Evolutionary conservation across 64 coral and sea anemone genomes (phyloP).

Genomic region (Montipora cactus): DNA sequence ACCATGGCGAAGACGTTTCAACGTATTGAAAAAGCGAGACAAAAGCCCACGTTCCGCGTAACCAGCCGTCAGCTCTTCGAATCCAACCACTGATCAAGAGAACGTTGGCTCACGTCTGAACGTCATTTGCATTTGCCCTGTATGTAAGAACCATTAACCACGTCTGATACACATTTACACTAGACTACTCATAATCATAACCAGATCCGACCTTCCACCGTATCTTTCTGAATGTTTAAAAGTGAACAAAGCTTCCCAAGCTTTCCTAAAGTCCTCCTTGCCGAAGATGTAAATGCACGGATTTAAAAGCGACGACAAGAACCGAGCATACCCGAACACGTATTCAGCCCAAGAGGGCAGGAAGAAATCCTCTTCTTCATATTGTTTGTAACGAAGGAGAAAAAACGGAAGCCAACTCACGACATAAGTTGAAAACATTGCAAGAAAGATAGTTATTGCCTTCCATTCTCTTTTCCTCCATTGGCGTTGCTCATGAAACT

Average conservation of each 20-base stretch:
- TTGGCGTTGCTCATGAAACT: neutral
- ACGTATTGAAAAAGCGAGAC: too few species aligned
- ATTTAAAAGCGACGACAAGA: conserved; percentile 72
- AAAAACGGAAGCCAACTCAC: conserved; percentile 73
- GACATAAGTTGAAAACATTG: conserved; percentile 43
- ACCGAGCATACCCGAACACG: conserved; percentile 67
- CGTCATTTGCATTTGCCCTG: too few species aligned
- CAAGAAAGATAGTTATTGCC: conserved; percentile 56
- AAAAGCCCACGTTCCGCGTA: too few species aligned
- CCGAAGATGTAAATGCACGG: conserved; percentile 77
- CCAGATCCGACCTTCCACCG: conserved; percentile 12
- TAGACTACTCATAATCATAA: conserved; percentile 34
- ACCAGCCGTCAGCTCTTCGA: too few species aligned
- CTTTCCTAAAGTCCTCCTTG: conserved; percentile 82
- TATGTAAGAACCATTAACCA: neutral
- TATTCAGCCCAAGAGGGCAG: conserved; percentile 30
- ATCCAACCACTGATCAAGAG: too few species aligned
- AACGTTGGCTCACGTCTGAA: too few species aligned
- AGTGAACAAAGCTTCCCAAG: conserved; percentile 2
- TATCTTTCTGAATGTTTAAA: neutral
- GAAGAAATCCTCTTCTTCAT: conserved; percentile 17
- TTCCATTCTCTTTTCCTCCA: conserved; percentile 34
- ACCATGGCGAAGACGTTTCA: too few species aligned
- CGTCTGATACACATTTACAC: neutral
- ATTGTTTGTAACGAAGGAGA: conserved; percentile 52